These are phyloP conservation scores for Malurus cyaneus DNA, from an alignment of 2,113 vertebrate species.

Conservation along the genomic window DNA sequence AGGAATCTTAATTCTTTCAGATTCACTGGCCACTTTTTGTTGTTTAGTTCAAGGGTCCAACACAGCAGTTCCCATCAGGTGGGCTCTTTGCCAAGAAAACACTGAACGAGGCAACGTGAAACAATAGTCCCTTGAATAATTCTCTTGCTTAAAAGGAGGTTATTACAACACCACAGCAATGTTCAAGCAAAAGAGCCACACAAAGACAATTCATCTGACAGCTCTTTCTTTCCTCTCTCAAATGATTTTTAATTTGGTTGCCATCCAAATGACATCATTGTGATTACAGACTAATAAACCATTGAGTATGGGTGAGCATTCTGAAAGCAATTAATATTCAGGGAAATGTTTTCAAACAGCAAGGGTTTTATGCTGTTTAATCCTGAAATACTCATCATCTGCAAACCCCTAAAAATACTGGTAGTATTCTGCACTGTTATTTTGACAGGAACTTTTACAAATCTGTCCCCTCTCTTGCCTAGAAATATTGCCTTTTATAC, in stretches of 20 bases:
- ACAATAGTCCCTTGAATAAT: not conserved
- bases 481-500: not conserved
- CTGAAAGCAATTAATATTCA: not conserved
- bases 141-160: not conserved
- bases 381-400: not conserved
- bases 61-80: not conserved
- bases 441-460: not conserved
- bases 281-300: not conserved
- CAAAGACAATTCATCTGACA: not conserved
- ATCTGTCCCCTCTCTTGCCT: not conserved
- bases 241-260: not conserved
- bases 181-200: not conserved
- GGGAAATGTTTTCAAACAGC: not conserved
- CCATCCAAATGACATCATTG: not conserved
- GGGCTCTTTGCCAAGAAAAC: not conserved
- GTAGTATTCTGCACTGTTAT: not conserved
- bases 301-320: not conserved
- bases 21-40: not conserved
- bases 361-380: not conserved
- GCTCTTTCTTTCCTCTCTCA: not conserved
- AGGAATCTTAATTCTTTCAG: not conserved
- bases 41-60: not conserved
- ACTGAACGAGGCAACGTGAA: not conserved
- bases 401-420: not conserved
- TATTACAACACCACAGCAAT: not conserved